A percentile compares a stretch with the other conserved stretches of the same genome.
Evolutionary conservation across 2,797 vertebrate genomes (phyloP).

Genomic region (Chanos chanos): DNA sequence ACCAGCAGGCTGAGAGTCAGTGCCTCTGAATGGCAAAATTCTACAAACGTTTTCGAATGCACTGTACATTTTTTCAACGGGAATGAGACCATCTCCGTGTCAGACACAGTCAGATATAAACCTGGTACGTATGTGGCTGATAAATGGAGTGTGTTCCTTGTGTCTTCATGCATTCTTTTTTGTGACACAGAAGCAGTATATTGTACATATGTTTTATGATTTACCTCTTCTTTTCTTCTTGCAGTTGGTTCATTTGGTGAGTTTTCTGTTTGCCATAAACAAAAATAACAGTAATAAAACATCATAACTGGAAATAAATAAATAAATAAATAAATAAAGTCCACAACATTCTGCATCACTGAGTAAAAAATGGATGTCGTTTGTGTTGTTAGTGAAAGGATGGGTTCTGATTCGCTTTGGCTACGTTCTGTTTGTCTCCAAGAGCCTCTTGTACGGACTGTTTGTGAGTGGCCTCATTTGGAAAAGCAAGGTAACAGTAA

Average conservation of each 20-base stretch:
- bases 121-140: neutral
- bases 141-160: conserved; percentile 18
- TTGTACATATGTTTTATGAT: too few relatives aligned
- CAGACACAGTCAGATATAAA: neutral
- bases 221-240: neutral
- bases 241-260: conserved; percentile 13
- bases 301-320: neutral
- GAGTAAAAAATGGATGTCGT: neutral
- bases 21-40: conserved; percentile 19
- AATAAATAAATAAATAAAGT: neutral
- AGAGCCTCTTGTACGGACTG: conserved; percentile 40
- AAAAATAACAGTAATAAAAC: neutral
- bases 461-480: conserved; percentile 29
- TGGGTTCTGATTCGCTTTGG: conserved; percentile 10
- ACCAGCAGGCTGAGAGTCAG: conserved; percentile 42
- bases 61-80: conserved; percentile 21
- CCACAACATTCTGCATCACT: neutral
- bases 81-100: fast-evolving
- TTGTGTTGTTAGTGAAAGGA: conserved; percentile 13
- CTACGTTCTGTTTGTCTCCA: conserved; percentile 36
- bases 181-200: too few relatives aligned
- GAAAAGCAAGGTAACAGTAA: conserved; percentile 35
- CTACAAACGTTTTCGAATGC: conserved; percentile 26
- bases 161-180: neutral
- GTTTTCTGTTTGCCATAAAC: neutral